Evolutionary conservation across 2,888 invertebrate species (phyloP).

Genomic region (Drosophila sordidula): DNA sequence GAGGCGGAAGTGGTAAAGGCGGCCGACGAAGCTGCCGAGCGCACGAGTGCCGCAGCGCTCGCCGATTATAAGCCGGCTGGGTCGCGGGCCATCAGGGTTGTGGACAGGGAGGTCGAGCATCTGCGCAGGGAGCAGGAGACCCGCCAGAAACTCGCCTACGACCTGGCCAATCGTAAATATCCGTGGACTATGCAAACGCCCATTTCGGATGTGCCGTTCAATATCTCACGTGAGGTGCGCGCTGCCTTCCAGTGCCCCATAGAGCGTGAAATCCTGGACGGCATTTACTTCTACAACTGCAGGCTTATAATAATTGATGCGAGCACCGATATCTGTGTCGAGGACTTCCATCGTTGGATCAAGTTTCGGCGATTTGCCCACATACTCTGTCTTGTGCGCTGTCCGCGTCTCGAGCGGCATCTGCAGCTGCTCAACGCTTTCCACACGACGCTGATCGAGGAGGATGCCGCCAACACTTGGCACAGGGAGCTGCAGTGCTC

Average conservation of each 20-base stretch:
- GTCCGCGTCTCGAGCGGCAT: constrained; percentile 56
- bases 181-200: constrained; percentile 73
- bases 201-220: constrained; percentile 45
- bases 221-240: constrained; percentile 47
- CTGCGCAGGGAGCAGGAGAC: constrained; percentile 41
- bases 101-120: constrained; percentile 47
- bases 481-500: constrained; percentile 68
- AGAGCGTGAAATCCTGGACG: constrained; percentile 61
- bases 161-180: constrained; percentile 71
- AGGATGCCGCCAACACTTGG: constrained; percentile 63
- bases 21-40: constrained; percentile 23
- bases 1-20: constrained; percentile 32
- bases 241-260: constrained; percentile 50
- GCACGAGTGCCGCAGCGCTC: not conserved
- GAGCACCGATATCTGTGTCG: constrained; percentile 51
- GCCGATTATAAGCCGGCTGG: constrained; percentile 15
- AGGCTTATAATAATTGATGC: constrained; percentile 76
- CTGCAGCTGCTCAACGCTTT: constrained; percentile 61
- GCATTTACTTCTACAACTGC: constrained; percentile 63
- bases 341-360: constrained; percentile 72
- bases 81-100: constrained; percentile 38
- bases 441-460: constrained; percentile 58
- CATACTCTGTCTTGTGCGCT: constrained; percentile 70
- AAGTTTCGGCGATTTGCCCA: constrained; percentile 74
- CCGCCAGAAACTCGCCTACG: constrained; percentile 68